Evolutionary conservation across 2,113 vertebrate genomes (phyloP).

Genomic region (Pygoscelis adeliae): DNA sequence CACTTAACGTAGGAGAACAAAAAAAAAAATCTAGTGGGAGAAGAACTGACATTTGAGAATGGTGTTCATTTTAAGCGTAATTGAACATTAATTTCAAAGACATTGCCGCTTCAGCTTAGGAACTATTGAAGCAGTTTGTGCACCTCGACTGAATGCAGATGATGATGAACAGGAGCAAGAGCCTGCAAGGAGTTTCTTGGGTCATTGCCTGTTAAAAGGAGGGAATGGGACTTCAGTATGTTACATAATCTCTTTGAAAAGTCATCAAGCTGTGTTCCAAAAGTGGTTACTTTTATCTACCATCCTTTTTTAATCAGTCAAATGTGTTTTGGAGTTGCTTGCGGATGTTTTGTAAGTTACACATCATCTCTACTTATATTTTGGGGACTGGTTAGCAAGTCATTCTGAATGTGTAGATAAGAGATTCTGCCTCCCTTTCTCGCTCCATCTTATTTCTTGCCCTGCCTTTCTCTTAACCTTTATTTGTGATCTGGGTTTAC

Average conservation of each 20-base stretch:
- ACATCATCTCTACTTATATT: neutral
- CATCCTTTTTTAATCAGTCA: neutral
- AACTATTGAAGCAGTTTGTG: neutral
- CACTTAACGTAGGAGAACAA: neutral
- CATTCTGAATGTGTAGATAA: neutral
- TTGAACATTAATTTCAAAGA: neutral
- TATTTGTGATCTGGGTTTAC: neutral
- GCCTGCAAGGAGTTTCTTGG: neutral
- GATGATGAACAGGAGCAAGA: neutral
- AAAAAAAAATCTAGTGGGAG: neutral
- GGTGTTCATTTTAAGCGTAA: neutral
- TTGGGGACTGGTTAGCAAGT: neutral
- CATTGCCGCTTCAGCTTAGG: neutral
- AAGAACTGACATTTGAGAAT: neutral
- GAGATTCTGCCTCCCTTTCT: neutral
- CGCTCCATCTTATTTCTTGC: neutral
- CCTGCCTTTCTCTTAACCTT: neutral
- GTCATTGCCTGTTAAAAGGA: neutral
- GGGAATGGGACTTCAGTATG: neutral
- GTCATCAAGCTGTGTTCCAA: neutral
- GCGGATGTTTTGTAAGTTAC: neutral
- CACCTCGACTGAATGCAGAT: neutral
- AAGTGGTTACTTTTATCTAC: neutral
- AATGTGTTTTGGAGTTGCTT: neutral
- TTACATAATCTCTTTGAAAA: slow-evolving; percentile 29